These are phyloP conservation scores for Cataglyphis altisquamis DNA, from an alignment of 2,888 invertebrate species.

Conservation along the genomic window DNA sequence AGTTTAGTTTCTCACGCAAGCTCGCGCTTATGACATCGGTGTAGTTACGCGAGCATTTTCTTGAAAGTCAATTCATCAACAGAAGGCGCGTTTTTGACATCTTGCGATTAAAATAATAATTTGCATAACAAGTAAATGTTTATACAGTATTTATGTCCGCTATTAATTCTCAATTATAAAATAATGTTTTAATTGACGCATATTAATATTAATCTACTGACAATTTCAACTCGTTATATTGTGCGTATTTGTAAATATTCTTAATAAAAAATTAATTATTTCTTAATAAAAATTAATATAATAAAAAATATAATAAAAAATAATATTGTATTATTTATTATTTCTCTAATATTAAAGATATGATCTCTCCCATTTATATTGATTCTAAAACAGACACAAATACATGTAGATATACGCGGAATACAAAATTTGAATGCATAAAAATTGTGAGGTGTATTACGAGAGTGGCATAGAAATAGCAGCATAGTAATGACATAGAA, in stretches of 20 bases:
- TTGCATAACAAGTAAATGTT: background rate
- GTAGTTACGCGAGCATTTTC: conserved; percentile 34
- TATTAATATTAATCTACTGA: background rate
- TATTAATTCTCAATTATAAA: background rate
- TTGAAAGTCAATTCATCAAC: background rate
- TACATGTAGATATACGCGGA: background rate
- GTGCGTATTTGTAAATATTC: background rate
- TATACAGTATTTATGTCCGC: background rate
- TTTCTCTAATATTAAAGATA: background rate
- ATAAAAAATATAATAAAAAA: too few relatives aligned
- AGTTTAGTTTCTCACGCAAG: background rate
- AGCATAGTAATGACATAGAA: conserved; percentile 9
- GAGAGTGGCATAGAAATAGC: conserved; percentile 17
- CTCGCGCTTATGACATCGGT: background rate
- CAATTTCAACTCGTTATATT: background rate
- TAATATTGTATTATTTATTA: background rate
- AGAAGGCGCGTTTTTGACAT: background rate
- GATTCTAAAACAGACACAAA: background rate
- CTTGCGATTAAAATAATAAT: background rate
- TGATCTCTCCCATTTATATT: background rate
- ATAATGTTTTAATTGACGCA: background rate
- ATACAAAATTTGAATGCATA: background rate
- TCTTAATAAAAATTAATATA: too few relatives aligned
- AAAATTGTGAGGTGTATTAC: conserved; percentile 10
- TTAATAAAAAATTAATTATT: background rate